Conservation (phyloP, 2,888 invertebrate genomes). For the Andrena minutula region DNA sequence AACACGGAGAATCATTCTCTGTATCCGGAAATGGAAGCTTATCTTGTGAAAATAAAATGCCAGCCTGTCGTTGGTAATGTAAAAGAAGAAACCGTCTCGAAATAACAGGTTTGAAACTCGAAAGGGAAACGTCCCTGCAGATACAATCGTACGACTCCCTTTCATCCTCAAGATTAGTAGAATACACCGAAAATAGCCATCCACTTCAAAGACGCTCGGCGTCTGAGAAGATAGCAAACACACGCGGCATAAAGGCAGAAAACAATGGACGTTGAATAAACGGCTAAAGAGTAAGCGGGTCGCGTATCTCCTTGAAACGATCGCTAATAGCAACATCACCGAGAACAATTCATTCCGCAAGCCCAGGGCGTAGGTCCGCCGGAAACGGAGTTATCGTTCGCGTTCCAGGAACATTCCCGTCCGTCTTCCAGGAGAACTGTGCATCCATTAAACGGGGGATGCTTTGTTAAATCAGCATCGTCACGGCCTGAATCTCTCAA, state of each 20-base stretch:
- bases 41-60: neutral
- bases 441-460: slow-evolving; percentile 40
- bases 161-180: too few species aligned
- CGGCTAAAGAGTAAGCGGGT: neutral
- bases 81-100: neutral
- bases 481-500: slow-evolving; percentile 26
- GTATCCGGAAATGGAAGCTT: neutral
- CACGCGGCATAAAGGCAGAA: neutral
- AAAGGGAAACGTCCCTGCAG: too few species aligned
- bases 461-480: slow-evolving; percentile 48
- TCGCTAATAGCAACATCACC: slow-evolving; percentile 11
- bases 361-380: neutral
- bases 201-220: too few species aligned
- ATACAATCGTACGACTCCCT: too few species aligned
- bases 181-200: too few species aligned
- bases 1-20: neutral
- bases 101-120: too few species aligned
- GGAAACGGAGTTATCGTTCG: slow-evolving; percentile 32
- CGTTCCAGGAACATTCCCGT: slow-evolving; percentile 30
- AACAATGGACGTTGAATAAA: neutral
- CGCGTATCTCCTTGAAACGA: neutral
- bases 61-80: neutral
- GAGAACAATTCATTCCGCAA: slow-evolving; percentile 17
- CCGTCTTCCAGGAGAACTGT: slow-evolving; percentile 1
- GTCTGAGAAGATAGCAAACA: too few species aligned